Conservation (phyloP, 2,888 invertebrate species). For the Lamproptera curius region DNA sequence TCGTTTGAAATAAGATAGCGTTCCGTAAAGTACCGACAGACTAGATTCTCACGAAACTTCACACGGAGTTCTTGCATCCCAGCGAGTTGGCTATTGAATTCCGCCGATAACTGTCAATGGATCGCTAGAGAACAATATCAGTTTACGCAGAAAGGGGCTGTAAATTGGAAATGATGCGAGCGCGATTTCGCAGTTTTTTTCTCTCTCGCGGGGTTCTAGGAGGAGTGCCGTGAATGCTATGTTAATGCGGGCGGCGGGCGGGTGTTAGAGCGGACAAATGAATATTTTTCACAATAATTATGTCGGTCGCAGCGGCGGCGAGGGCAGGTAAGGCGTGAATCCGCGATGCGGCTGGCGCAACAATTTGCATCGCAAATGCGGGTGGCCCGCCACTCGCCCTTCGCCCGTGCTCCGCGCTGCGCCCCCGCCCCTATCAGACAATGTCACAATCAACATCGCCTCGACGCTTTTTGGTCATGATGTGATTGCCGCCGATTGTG, state of each 20-base stretch:
- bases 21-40: conserved; percentile 58
- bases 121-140: conserved; percentile 43
- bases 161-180: conserved; percentile 26
- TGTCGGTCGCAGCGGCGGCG: conserved; percentile 43
- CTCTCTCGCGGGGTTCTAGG: background rate
- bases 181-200: too few species aligned
- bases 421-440: conserved; percentile 63
- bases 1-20: conserved; percentile 77
- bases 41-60: conserved; percentile 68
- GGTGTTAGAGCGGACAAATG: conserved; percentile 60
- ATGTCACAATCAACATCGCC: conserved; percentile 76
- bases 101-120: conserved; percentile 51
- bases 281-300: conserved; percentile 75
- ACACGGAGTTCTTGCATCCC: conserved; percentile 58
- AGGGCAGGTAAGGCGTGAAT: conserved; percentile 61
- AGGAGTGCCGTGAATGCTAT: conserved; percentile 36
- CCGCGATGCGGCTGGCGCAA: conserved; percentile 46
- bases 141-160: conserved; percentile 46
- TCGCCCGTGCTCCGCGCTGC: conserved; percentile 41
- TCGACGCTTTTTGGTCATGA: conserved; percentile 71
- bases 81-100: conserved; percentile 66
- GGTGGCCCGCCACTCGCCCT: conserved; percentile 56
- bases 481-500: conserved; percentile 75
- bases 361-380: conserved; percentile 56
- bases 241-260: conserved; percentile 52